Evolutionary conservation across 2,888 invertebrate species (phyloP), one percentile per base, ranked within the genome.

Genomic region (Eurytoma adleriae): DNA sequence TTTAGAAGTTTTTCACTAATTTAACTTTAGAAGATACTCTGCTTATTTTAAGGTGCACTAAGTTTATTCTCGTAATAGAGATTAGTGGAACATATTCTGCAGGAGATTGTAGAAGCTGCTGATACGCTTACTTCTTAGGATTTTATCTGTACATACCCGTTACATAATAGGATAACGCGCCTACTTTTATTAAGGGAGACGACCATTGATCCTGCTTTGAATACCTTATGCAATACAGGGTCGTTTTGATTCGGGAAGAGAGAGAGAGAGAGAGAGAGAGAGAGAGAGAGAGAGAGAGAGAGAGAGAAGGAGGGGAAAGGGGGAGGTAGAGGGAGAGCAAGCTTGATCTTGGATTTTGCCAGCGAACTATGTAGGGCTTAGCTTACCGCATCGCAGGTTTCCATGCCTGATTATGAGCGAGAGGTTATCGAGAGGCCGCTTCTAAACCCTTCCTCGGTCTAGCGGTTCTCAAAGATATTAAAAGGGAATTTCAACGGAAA

Each of bases 331-430:
- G 30, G 7, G 40, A 40, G 40, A 40, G 40, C 30, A 40, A n/a
- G 48, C 24, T 27, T 12, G 18, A 56, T 16, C n/a, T 18, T 54
- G 76, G 78, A 48, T 72, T 54, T 30, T 16, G 18, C 62, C 56
- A 50, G 74, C 14, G 78, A 84, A 81, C 79, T 83, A 79, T 83
- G 67, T 78, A 69, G 70, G 52, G 79, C 77, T 83, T 3, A 78
- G 57, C 81, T 70, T 75, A 79, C 72, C 78, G 56, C 73, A 56
- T 57, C 57, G 20, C 14, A 27, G 57, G 84, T 64, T 77, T 79
- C 76, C 54, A 61, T 75, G 57, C 59, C 66, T 83, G 84, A 85
- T 85, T 82, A 83, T 76, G 77, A 83, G 80, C 80, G 82, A 80
- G 77, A 68, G 83, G 77, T 73, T 78, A 73, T 78, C 54, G 64